Conservation (phyloP, 2,888 invertebrate species). For the Polydrusus pterygomalis region DNA sequence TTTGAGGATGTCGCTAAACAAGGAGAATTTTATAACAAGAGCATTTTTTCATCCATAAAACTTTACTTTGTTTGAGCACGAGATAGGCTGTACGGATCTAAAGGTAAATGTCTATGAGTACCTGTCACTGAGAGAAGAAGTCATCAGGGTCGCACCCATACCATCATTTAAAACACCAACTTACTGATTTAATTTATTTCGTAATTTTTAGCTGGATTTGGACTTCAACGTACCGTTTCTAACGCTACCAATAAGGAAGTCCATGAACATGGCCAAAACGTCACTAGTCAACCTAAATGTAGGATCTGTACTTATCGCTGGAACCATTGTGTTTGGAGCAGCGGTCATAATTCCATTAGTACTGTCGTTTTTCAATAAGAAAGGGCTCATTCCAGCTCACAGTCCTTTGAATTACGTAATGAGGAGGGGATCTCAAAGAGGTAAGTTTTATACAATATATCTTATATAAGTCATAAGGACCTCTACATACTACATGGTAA, state of each 20-base stretch:
- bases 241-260: conserved; percentile 78
- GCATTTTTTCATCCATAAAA: too few relatives aligned
- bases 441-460: conserved; percentile 46
- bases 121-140: too few relatives aligned
- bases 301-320: conserved; percentile 76
- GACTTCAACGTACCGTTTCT: conserved; percentile 81
- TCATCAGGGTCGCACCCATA: too few relatives aligned
- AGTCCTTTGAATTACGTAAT: conserved; percentile 37
- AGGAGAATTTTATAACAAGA: too few relatives aligned
- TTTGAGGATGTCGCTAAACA: too few relatives aligned
- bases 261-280: conserved; percentile 71
- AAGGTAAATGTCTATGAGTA: too few relatives aligned
- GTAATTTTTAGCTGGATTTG: conserved; percentile 75
- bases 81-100: too few relatives aligned
- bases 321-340: conserved; percentile 75
- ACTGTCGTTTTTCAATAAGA: conserved; percentile 64
- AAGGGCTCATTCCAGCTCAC: conserved; percentile 46
- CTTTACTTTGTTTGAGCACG: too few relatives aligned
- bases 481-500: too few relatives aligned
- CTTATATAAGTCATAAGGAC: too few relatives aligned
- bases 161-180: too few relatives aligned
- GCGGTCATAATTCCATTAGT: conserved; percentile 75
- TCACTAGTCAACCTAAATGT: conserved; percentile 79
- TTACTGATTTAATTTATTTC: neutral
- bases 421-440: conserved; percentile 17